These are phyloP conservation scores for Helostoma temminkii DNA, from an alignment of 2,797 vertebrate genomes.

Conservation along the genomic window DNA sequence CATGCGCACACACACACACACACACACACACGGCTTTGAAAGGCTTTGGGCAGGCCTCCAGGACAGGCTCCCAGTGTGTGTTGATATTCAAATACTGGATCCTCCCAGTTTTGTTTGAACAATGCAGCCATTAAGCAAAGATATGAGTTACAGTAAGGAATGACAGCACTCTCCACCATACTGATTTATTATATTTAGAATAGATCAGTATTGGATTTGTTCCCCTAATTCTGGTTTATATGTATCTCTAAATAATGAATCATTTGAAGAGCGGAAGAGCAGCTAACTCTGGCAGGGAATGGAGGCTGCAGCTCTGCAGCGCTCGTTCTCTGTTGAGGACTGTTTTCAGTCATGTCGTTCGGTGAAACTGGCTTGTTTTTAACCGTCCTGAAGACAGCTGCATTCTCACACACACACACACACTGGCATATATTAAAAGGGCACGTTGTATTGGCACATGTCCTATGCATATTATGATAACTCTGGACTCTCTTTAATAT, in stretches of 20 bases:
- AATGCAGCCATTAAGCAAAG: conserved; percentile 62
- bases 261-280: not conserved
- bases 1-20: not conserved
- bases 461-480: not conserved
- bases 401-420: not conserved
- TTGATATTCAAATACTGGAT: conserved; percentile 65
- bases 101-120: conserved; percentile 64
- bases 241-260: conserved; percentile 18
- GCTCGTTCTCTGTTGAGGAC: not conserved
- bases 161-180: conserved; percentile 1
- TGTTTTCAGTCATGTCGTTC: conserved; percentile 21
- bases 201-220: conserved; percentile 21
- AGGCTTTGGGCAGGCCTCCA: conserved; percentile 43
- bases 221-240: conserved; percentile 3
- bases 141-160: conserved; percentile 28
- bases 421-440: not conserved
- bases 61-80: conserved; percentile 37
- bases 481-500: not conserved
- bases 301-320: not conserved
- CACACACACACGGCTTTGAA: conserved; percentile 3
- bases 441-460: not conserved
- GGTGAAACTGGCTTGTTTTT: conserved; percentile 17
- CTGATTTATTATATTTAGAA: conserved; percentile 48
- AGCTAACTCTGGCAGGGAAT: not conserved
- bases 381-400: not conserved